Evolutionary conservation across 2,113 vertebrate genomes (phyloP).

Genomic region (Morone saxatilis): DNA sequence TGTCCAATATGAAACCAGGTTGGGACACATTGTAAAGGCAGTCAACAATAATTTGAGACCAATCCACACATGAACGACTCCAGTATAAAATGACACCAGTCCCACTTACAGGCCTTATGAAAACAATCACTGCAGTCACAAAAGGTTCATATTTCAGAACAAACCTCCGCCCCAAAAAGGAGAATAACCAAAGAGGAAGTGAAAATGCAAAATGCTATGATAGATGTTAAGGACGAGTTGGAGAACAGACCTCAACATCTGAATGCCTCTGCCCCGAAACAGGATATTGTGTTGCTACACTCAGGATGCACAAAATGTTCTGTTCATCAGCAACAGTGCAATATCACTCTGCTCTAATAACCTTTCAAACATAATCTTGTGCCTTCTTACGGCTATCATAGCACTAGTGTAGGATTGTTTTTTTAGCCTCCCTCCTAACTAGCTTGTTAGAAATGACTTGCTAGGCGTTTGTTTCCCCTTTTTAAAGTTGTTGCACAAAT

Average conservation of each 20-base stretch:
- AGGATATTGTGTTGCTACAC: conserved; percentile 75
- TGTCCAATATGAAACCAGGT: neutral
- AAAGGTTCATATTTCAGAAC: conserved; percentile 47
- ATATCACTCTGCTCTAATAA: conserved; percentile 19
- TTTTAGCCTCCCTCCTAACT: neutral
- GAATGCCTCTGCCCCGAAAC: conserved; percentile 45
- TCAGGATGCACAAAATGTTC: conserved; percentile 62
- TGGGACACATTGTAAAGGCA: too few species aligned
- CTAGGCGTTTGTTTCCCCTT: neutral
- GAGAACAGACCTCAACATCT: conserved; percentile 51
- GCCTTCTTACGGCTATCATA: neutral
- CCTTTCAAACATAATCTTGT: neutral
- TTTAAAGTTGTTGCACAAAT: neutral
- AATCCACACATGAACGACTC: neutral
- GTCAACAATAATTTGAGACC: too few species aligned
- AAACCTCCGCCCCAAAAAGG: conserved; percentile 33
- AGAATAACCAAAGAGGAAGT: conserved; percentile 74
- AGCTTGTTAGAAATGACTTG: neutral
- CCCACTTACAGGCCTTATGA: neutral
- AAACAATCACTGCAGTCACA: conserved; percentile 16
- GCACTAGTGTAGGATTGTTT: neutral
- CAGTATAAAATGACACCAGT: neutral
- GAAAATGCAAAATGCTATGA: conserved; percentile 77
- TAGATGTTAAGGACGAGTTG: conserved; percentile 57
- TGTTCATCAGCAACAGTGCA: conserved; percentile 54